Base-by-base conservation (phyloP, 2,888 invertebrate genomes). In the Melipona beecheii region DNA sequence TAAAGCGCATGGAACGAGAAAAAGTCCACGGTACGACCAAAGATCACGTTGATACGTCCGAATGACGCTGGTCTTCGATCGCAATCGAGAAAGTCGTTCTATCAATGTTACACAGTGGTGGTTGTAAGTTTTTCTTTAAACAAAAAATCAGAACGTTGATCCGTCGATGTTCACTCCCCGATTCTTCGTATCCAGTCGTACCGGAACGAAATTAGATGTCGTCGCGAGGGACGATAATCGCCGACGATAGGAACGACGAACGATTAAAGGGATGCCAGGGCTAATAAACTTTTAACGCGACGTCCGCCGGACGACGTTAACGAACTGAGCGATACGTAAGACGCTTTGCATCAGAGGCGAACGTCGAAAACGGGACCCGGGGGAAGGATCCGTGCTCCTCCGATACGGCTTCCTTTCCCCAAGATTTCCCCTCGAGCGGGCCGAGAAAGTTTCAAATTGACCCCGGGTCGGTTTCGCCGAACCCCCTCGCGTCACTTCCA, bases 361-460 rank as follows among this genome's bases (percentile, higher is more conserved):
- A n/a, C 66, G 31, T 72, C 17, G 81, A 56, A 75, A 56, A 75
- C 62, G 69, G 68, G 56, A 81, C 81, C 75, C 81, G 64, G 69
- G 84, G 79, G 60, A 76, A 69, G 75, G 74, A 74, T 72, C 68
- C 79, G 19, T n/a, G 69, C n/a, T 43, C 31, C 73, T 62, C 64
- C 64, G 65, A 66, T 78, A 73, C 81, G 78, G 74, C 72, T 85
- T 87, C 86, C 65, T 76, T 75, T 78, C 62, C 86, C 62, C 86
- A 88, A 88, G 89, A 88, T 86, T 84, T 89, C 83, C 82, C 86
- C 78, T 80, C 80, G 80, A 77, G 72, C 86, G 75, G 65, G 54
- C 74, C 82, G 80, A 73, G 81, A 79, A 88, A 88, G 83, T 88
- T 88, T 88, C 89, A 70, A 87, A 86, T 89, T 89, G 87, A 83